Percentiles rank a stretch among this genome's conserved stretches.
Conservation (phyloP, 2,797 vertebrate species). For the Neosilurus hyrtlii region DNA sequence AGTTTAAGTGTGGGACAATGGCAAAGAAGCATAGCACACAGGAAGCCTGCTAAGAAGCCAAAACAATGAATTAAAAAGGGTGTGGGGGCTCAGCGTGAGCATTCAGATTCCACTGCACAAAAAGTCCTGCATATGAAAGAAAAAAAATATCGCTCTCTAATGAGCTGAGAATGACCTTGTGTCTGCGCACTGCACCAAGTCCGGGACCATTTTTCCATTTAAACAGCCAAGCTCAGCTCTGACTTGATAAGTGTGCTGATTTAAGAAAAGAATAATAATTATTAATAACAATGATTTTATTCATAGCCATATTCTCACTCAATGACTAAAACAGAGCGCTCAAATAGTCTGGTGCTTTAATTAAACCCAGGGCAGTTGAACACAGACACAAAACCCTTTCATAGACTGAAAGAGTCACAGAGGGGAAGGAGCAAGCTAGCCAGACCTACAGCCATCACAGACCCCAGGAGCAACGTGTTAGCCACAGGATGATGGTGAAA, state of each 20-base stretch:
- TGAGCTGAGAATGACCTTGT: conserved; percentile 67
- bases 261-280: conserved; percentile 19
- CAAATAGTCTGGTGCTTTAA: conserved; percentile 34
- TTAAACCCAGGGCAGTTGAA: conserved; percentile 72
- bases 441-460: conserved; percentile 60
- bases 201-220: conserved; percentile 50
- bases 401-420: conserved; percentile 73
- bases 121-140: conserved; percentile 59
- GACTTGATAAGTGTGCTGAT: conserved; percentile 30
- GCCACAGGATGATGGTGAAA: conserved; percentile 39
- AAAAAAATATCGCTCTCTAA: conserved; percentile 62
- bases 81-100: conserved; percentile 28
- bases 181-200: conserved; percentile 78
- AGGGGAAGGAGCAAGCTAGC: conserved; percentile 65
- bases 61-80: conserved; percentile 50
- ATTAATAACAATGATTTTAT: conserved; percentile 11
- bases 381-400: conserved; percentile 80
- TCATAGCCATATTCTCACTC: conserved; percentile 17
- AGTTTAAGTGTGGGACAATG: conserved; percentile 56
- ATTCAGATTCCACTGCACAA: conserved; percentile 60
- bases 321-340: conserved; percentile 21
- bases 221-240: conserved; percentile 53
- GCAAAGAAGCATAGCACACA: conserved; percentile 69
- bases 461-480: conserved; percentile 44
- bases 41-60: conserved; percentile 67